Evolutionary conservation across 1,140 invertebrate genomes (phyloP), one percentile per base, ranked within the genome.

Genomic region (Hycleus phaleratus): DNA sequence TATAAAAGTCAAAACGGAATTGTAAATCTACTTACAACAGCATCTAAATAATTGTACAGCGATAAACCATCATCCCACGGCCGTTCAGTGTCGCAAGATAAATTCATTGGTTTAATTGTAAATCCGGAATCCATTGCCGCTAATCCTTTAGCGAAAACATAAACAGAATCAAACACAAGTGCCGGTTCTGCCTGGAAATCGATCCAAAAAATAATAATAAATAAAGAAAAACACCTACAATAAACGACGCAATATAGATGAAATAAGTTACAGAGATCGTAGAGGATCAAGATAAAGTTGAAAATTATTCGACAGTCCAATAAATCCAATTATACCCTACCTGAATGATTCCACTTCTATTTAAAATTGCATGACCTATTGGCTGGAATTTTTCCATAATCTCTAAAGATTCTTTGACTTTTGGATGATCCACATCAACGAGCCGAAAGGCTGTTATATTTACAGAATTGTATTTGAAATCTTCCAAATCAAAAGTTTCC

Each of bases 391-490:
- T 84, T 76, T 93, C 87, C 89, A 95, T 95, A 63, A 93, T 86
- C 62, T 85, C 81, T 7, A 95, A 78, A 2, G 85, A 79, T 56
- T 90, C 85, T 56, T 81, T 79, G 25, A 93, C 89, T 66, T 84
- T 83, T 42, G 83, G 79, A 50, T 89, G 84, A 25, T 86, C 86
- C 0, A 87, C 79, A 73, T 94, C 90, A 3, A 94, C 89, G 53
- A 95, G 75, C 49, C 92, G 79, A 76, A 91, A 95, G 4, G 91
- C 89, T 42, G 91, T 95, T 77, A 95, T 94, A 73, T 95, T 95
- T 9, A 95, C 92, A 54, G 86, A 86, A 75, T 95, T 95, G 77
- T 95, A 94, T 70, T 91, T 91, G 75, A 95, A 95, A 72, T 95
- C 91, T 75, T 95, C 91, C 54, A 95, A 74, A 74, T 95, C 91